These are phyloP conservation scores for Apogon talboti DNA, from an alignment of 2,797 vertebrate genomes.

Conservation along the genomic window DNA sequence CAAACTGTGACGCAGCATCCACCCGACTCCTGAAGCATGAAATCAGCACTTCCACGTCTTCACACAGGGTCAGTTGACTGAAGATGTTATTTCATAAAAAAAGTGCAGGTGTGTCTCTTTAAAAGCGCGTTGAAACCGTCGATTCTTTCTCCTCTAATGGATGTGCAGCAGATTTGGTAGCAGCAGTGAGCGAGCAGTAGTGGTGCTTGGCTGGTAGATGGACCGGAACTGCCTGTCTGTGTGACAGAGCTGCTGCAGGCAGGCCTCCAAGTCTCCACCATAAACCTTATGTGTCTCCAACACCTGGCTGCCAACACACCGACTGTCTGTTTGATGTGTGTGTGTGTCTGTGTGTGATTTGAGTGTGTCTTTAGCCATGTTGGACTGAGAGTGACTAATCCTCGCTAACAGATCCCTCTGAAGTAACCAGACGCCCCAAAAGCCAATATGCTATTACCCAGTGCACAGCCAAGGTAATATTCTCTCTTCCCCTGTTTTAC, in stretches of 20 bases:
- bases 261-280: slow-evolving; percentile 64
- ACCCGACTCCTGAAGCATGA: slow-evolving; percentile 29
- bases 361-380: slow-evolving; percentile 49
- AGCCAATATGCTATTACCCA: slow-evolving; percentile 53
- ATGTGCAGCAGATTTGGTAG: slow-evolving; percentile 66
- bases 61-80: slow-evolving; percentile 10
- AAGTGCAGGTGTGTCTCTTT: slow-evolving; percentile 50
- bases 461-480: slow-evolving; percentile 47
- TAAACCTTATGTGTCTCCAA: slow-evolving; percentile 68
- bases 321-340: slow-evolving; percentile 49
- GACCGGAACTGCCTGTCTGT: slow-evolving; percentile 63
- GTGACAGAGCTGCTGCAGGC: slow-evolving; percentile 70
- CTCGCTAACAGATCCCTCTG: slow-evolving; percentile 61
- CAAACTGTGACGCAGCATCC: slow-evolving; percentile 33
- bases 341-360: slow-evolving; percentile 45
- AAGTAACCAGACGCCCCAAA: slow-evolving; percentile 41
- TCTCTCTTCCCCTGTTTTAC: slow-evolving; percentile 43
- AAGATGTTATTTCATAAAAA: slow-evolving; percentile 21
- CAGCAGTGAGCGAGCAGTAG: slow-evolving; percentile 60
- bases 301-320: slow-evolving; percentile 62
- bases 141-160: slow-evolving; percentile 57
- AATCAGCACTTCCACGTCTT: slow-evolving; percentile 44
- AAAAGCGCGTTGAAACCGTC: slow-evolving; percentile 16
- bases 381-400: slow-evolving; percentile 62
- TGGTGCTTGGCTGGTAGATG: slow-evolving; percentile 70